Conservation (phyloP, 1,140 invertebrate genomes). For the Tetramorium alpestre region DNA sequence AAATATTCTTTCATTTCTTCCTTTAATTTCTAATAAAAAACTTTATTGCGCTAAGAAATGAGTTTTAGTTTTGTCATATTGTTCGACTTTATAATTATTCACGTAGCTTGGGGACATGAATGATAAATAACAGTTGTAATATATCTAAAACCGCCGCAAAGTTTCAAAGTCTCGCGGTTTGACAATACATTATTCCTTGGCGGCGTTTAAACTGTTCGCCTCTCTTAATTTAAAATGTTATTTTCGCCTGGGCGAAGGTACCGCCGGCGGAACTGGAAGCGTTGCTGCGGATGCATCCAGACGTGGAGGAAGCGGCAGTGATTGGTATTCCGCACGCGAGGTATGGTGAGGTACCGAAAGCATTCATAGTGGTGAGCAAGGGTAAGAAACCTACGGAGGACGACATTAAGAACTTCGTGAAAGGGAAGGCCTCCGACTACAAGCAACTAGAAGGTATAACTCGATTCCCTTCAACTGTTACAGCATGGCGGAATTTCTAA, state of each 20-base stretch:
- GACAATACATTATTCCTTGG: background rate
- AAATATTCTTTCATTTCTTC: background rate
- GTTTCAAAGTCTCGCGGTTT: background rate
- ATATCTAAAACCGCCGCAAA: background rate
- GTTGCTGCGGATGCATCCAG: constrained; percentile 91
- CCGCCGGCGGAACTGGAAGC: constrained; percentile 95
- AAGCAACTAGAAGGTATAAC: constrained; percentile 87
- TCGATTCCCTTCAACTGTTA: background rate
- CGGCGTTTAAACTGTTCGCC: background rate
- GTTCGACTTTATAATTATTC: background rate
- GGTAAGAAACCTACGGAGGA: constrained; percentile 75
- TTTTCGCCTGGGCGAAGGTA: constrained; percentile 87
- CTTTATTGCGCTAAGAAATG: background rate
- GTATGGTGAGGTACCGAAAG: constrained; percentile 92
- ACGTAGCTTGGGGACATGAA: background rate
- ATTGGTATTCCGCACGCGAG: constrained; percentile 91
- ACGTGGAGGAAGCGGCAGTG: constrained; percentile 92
- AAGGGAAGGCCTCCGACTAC: constrained; percentile 88
- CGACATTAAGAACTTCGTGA: constrained; percentile 86
- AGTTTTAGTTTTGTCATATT: background rate
- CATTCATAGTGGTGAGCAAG: constrained; percentile 88
- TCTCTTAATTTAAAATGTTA: constrained; percentile 15
- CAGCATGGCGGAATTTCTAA: background rate
- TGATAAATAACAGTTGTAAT: background rate
- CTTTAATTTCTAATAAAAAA: background rate